Evolutionary conservation across 1,140 invertebrate species (phyloP), one percentile per base, ranked within the genome.

Genomic region (Diachasma alloeum): DNA sequence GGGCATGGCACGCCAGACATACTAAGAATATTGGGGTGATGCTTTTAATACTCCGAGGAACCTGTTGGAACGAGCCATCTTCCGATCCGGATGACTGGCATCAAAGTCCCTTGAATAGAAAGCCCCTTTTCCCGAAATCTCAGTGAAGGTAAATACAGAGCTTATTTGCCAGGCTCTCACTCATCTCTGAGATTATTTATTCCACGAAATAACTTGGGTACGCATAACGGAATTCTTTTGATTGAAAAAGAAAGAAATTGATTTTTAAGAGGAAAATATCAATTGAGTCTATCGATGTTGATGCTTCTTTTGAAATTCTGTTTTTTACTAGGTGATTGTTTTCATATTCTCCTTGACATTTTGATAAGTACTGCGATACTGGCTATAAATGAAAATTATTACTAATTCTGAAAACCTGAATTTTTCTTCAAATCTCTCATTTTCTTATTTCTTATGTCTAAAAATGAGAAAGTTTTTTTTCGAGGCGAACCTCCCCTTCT

Each of bases 21-120:
- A 59, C n/a, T 22, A 4, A 59, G 9, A 53, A 15, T 53, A 53
- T 53, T 19, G 6, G 71, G 68, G 48, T 5, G 72, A 31, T 76
- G 53, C 53, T 74, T 75, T 79, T 79, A 79, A 76, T 76, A 70
- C 76, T 48, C 59, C 42, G 15, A n/a, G 42, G 59, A 69, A 81
- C 80, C 78, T 81, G 78, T 79, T 78, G 76, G 77, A 79, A 73
- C 76, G 73, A 63, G 66, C 74, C 46, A 59, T 76, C 53, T 76
- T 36, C 69, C 76, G 56, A 73, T 75, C 44, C 79, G 59, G 73
- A 76, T 66, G 73, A 71, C 39, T 78, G 69, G 73, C 68, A 72
- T 74, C 53, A 72, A 78, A 78, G 37, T 71, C 56, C 22, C 36
- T 24, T 69, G 48, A 63, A 63, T 26, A 15, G 59, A 63, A 63